Base-by-base conservation (phyloP, 2,888 invertebrate species). In the Ormyrus thymus region DNA sequence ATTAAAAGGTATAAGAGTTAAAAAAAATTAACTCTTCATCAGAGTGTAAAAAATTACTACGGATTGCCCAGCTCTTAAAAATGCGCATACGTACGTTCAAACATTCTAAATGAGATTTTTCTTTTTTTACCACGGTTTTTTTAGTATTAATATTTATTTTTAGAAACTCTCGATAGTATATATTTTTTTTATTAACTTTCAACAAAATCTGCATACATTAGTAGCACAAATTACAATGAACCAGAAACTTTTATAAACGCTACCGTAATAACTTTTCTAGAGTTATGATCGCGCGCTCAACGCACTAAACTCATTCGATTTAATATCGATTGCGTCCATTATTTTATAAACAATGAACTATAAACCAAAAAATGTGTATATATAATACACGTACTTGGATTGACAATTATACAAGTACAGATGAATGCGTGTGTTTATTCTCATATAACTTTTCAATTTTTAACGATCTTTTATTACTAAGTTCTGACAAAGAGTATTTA, bases 271-370 rank as follows among this genome's bases (percentile, higher is more conserved):
- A 29, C 29, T 29, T 29, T 50, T 58, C 13, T 70, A 62, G 48
- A 45, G 6, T 74, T 50, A 55, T 75, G 43, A 69, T 76, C 51
- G 55, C 29, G 73, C 64, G 65, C 73, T 73, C 73, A 73, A 46
- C 65, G 64, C 73, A 72, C 13, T 58, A 55, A 64, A n/a, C 50
- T 11, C 29, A 59, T 59, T 59, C 9, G n/a, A 59, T 71, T 45
- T 45, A 43, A 59, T 66, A 58, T 66, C 7, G 13, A 58, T 68
- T 72, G 8, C 29, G 45, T 69, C 56, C 15, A 29, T 58, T 64
- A 48, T 51, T 58, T 51, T 69, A 74, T 10, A 78, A 69, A 29
- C 29, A 62, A 78, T 50, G 29, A 68, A 62, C 43, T 48, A 15
- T 45, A 77, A 77, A 59, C 73, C 55, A 56, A 69, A 29, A 55